Base-by-base conservation (phyloP, 30 jellyfish, hydroid and myxozoan species). In the Chrysaora quinquecirrha region DNA sequence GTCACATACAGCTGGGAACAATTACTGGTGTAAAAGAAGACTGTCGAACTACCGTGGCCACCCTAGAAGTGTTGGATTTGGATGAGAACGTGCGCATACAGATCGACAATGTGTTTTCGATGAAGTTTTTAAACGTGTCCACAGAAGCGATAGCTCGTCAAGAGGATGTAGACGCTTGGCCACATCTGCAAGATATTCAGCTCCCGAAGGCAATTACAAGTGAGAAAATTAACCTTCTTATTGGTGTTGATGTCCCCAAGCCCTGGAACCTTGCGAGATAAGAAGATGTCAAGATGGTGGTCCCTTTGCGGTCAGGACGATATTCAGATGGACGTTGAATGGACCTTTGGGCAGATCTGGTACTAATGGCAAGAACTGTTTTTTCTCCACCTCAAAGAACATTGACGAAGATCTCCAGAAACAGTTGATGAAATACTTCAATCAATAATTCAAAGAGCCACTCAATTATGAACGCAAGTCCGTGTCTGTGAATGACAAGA, bases 251-350 rank as follows among this genome's bases (percentile, higher is more conserved):
- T 28, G 31, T 50, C 81, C 93, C 1, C 80, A 70, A 54, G 93
- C 93, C 14, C 30, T 82, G 80, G 73, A 82, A 56, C 93, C 93
- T 0, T 46, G 6, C 3, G 87, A 71, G 22, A 54, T 83, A 6
- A 29, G 75, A 16, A 48, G 43, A 34, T 21, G 83, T n/a, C 23
- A 20, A 25, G 21, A 73, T 28, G 82, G 84, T 2, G 95, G 85
- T 43, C 89, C 89, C 2, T 85, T 50, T 16, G 95, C 95, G 3
- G 87, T 77, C 52, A 49, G 50, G 28, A 86, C 90, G 19, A 30
- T 14, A 68, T 77, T 86, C 31, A 91, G 91, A 34, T 86, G 90
- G 87, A 67, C 88, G 34, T 0, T 86, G 7, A 70, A 72, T 64
- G 96, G 96, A 20, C 90, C 96, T 48, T 71, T 75, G 58, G 58